phyloP scores from a whole-genome alignment of 2,797 vertebrate species.

The Brotula barbata region DNA sequence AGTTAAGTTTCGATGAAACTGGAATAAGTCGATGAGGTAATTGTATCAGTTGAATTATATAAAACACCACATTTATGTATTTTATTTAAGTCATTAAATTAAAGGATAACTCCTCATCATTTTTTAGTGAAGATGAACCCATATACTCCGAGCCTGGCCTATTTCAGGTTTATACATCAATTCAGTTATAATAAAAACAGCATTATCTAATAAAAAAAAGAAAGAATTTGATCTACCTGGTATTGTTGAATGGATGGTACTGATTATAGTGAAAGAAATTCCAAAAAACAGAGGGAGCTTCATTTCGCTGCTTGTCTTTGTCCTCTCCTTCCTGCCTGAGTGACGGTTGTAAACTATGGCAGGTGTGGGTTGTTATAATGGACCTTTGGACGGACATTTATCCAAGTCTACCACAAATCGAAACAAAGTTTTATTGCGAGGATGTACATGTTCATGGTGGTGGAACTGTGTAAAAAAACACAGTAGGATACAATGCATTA shows the following conservation, averaged over 20 bases:
- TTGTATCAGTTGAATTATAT: background rate
- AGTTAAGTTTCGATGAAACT: slow-evolving; percentile 16
- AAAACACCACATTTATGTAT: background rate
- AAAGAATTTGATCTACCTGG: slow-evolving; percentile 60
- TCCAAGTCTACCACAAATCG: slow-evolving; percentile 18
- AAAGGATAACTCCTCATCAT: background rate
- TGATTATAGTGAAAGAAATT: slow-evolving; percentile 53
- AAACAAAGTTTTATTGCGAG: slow-evolving; percentile 32
- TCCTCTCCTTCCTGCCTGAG: slow-evolving; percentile 36
- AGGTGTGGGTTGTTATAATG: slow-evolving; percentile 32
- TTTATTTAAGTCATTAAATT: background rate
- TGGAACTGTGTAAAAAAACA: too few species aligned
- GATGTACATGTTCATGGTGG: background rate
- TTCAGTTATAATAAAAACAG: too few species aligned
- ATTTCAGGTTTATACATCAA: background rate
- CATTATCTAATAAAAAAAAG: background rate
- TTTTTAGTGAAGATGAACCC: background rate
- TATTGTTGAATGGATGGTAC: slow-evolving; percentile 19
- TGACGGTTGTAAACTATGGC: slow-evolving; percentile 61
- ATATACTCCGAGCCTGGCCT: background rate
- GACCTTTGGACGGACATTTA: slow-evolving; percentile 73
- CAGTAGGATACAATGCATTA: too few species aligned
- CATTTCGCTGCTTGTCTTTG: slow-evolving; percentile 69
- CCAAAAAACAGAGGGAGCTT: slow-evolving; percentile 64
- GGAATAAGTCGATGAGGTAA: background rate